phyloP scores from a whole-genome alignment of 2,113 vertebrate species.

The Galemys pyrenaicus region DNA sequence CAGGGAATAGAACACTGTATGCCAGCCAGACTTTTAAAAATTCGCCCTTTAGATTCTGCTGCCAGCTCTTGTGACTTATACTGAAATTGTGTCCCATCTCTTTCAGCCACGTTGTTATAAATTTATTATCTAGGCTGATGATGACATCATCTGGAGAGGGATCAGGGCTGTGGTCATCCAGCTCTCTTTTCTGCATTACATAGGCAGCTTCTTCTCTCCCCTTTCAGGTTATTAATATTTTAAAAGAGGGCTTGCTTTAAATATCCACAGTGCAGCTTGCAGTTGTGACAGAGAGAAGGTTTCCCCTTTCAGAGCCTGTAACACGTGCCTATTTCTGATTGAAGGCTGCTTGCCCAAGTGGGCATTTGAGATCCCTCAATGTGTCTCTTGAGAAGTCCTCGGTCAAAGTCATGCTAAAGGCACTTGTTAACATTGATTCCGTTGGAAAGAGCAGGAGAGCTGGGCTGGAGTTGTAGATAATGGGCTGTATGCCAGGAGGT shows the following conservation, averaged over 20 bases:
- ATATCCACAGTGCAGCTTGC: constrained; percentile 83
- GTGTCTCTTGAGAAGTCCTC: constrained; percentile 63
- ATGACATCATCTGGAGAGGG: constrained; percentile 86
- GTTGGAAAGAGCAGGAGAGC: background rate
- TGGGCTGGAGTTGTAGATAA: background rate
- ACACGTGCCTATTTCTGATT: constrained; percentile 69
- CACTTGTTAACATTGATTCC: constrained; percentile 49
- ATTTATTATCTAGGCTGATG: constrained; percentile 84
- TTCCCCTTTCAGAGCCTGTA: constrained; percentile 75
- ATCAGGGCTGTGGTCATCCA: constrained; percentile 82
- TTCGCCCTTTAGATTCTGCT: constrained; percentile 73
- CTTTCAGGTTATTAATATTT: constrained; percentile 88
- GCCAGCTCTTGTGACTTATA: constrained; percentile 78
- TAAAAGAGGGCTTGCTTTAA: constrained; percentile 84
- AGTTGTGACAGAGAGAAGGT: constrained; percentile 83
- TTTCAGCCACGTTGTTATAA: constrained; percentile 79
- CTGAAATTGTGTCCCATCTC: constrained; percentile 73
- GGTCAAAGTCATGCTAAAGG: constrained; percentile 75
- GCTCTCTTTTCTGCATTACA: constrained; percentile 85
- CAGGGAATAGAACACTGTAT: constrained; percentile 74
- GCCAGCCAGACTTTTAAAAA: constrained; percentile 70
- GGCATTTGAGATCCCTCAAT: constrained; percentile 50
- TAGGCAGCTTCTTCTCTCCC: constrained; percentile 82
- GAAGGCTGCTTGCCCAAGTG: constrained; percentile 68
- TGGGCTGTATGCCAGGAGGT: background rate